phyloP scores from a whole-genome alignment of 2,888 invertebrate species.

The Thyatira batis region DNA sequence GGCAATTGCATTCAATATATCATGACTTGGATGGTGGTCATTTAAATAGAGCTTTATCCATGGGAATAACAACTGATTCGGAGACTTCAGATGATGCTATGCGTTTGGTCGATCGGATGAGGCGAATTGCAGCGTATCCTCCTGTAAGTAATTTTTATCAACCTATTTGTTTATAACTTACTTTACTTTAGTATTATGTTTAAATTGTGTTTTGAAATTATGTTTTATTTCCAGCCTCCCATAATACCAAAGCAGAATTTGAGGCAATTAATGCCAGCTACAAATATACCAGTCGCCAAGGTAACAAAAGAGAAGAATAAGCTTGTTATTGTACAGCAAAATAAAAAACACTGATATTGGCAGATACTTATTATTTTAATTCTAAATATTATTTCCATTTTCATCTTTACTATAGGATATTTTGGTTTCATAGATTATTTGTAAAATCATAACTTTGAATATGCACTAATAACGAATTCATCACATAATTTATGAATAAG shows the following conservation, averaged over 20 bases:
- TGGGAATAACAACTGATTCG: constrained; percentile 71
- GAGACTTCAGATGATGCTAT: constrained; percentile 76
- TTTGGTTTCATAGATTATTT: constrained; percentile 6
- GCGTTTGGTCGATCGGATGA: constrained; percentile 75
- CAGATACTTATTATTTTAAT: constrained; percentile 33
- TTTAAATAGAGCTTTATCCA: constrained; percentile 59
- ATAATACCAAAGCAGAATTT: constrained; percentile 86
- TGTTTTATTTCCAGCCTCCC: constrained; percentile 61
- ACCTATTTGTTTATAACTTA: neutral
- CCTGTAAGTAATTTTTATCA: constrained; percentile 47
- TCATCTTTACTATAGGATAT: constrained; percentile 15
- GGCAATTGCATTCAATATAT: constrained; percentile 69
- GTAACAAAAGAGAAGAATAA: constrained; percentile 93
- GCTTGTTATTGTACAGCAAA: constrained; percentile 89
- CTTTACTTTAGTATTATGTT: neutral
- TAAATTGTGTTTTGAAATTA: neutral
- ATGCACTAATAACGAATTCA: neutral
- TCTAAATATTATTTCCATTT: constrained; percentile 29
- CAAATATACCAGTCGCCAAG: constrained; percentile 86
- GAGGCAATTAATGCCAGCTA: constrained; percentile 85
- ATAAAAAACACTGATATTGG: constrained; percentile 73
- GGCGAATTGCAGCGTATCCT: constrained; percentile 69
- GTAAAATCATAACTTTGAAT: constrained; percentile 7
- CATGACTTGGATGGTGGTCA: constrained; percentile 64
- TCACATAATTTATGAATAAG: neutral